Evolutionary conservation across 1,140 invertebrate species (phyloP), one percentile per base, ranked within the genome.

Genomic region (Plodia interpunctella): DNA sequence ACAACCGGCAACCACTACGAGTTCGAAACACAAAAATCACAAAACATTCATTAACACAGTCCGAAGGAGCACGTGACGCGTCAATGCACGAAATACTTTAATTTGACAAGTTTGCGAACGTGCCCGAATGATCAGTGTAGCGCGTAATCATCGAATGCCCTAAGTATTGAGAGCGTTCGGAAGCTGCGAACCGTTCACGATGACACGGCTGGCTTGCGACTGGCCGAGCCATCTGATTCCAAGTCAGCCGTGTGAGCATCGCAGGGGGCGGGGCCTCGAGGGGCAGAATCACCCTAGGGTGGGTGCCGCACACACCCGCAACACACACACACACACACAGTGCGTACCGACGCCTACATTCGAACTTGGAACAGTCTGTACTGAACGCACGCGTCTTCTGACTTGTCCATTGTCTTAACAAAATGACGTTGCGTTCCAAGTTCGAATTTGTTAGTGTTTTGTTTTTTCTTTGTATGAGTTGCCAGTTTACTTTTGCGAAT

Each of bases 211-310:
- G 75, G 83, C 70, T 86, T 73, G 72, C 83, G 82, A 88, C 86
- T 88, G 86, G 79, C 86, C 80, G 74, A 84, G 80, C 83, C 80
- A 88, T 87, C 83, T 88, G 86, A 88, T 88, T 88, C 78, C 83
- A 85, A 88, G 64, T 88, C 76, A 88, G 79, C 83, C 86, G 86
- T 88, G 77, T 87, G 86, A 88, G 82, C 86, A 88, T 79, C 77
- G 63, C 62, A 57, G 65, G 72, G 73, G 82, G 82, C 80, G 82
- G 82, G 74, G 82, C 81, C 66, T 78, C 60, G 58, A 49, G 66
- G 72, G 68, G 61, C 71, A 65, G 62, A 59, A 66, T 60, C 66
- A 69, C 76, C 76, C 74, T 67, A 62, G 77, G 77, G 76, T 73
- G 76, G 77, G 74, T 63, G 66, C 59, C 75, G 66, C 82, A 78